Percentiles rank a stretch among this genome's conserved stretches.
Evolutionary conservation across 64 coral and sea anemone species (phyloP).

Genomic region (Montipora sp.): DNA sequence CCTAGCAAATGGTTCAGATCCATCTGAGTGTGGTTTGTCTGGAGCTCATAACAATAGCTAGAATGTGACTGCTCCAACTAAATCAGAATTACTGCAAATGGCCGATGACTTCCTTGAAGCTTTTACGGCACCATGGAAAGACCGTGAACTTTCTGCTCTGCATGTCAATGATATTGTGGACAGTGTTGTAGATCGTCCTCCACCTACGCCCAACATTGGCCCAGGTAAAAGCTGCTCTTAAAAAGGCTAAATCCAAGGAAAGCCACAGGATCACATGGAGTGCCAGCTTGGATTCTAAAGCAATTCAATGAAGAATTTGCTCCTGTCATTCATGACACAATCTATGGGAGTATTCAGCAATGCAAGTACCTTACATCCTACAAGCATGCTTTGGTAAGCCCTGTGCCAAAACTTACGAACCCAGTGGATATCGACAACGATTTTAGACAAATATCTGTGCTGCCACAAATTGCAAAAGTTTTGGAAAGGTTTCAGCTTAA

Average conservation of each 20-base stretch:
- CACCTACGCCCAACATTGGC: slow-evolving; percentile 3
- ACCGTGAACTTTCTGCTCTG: background rate
- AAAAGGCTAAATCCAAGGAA: slow-evolving; percentile 30
- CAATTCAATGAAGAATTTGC: slow-evolving; percentile 42
- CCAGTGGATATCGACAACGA: too few relatives aligned
- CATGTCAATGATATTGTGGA: too few relatives aligned
- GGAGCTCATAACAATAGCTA: too few relatives aligned
- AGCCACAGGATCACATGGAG: slow-evolving; percentile 17
- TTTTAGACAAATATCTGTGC: too few relatives aligned
- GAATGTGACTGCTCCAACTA: too few relatives aligned
- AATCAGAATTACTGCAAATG: too few relatives aligned
- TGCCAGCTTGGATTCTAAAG: slow-evolving; percentile 20
- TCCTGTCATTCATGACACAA: slow-evolving; percentile 20
- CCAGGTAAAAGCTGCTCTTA: slow-evolving; percentile 14
- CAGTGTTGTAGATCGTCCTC: background rate
- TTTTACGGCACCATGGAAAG: too few relatives aligned
- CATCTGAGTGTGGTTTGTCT: too few relatives aligned
- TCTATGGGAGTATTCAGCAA: slow-evolving; percentile 8
- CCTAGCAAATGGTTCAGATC: too few relatives aligned
- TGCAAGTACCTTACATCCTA: too few relatives aligned
- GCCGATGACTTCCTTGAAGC: background rate
- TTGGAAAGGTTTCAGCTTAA: too few relatives aligned
- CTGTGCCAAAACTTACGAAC: too few relatives aligned
- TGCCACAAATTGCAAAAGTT: background rate
- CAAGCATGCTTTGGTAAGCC: slow-evolving; percentile 32